phyloP scores from a whole-genome alignment of 2,113 vertebrate genomes.

The Entelurus aequoreus region DNA sequence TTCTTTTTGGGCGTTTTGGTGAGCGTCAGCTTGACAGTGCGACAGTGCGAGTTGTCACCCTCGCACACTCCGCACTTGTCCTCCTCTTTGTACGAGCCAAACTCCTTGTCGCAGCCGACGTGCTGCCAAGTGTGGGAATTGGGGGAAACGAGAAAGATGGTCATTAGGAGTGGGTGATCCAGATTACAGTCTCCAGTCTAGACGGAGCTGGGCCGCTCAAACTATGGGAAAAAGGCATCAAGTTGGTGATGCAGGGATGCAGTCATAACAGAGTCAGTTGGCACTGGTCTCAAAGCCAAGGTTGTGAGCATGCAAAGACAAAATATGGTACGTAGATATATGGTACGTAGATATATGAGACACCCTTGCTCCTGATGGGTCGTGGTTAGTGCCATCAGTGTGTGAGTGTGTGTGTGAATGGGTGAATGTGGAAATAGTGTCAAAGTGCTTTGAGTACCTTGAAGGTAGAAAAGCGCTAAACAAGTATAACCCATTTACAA shows the following conservation, averaged over 20 bases:
- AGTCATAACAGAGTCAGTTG: background rate
- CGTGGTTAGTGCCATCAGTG: too few relatives aligned
- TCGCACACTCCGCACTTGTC: constrained; percentile 97
- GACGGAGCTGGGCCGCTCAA: background rate
- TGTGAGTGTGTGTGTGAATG: too few relatives aligned
- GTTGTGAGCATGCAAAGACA: background rate
- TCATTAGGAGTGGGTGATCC: background rate
- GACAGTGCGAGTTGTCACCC: constrained; percentile 95
- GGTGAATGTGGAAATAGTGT: too few relatives aligned
- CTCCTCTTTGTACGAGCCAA: constrained; percentile 90
- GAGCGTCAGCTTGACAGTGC: constrained; percentile 91
- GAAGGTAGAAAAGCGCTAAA: too few relatives aligned
- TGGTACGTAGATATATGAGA: too few relatives aligned
- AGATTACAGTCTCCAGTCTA: background rate
- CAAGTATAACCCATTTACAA: too few relatives aligned
- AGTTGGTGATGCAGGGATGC: background rate
- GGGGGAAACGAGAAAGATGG: background rate
- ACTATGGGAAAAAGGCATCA: background rate
- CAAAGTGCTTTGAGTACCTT: too few relatives aligned
- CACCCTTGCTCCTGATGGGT: too few relatives aligned
- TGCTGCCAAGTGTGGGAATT: constrained; percentile 66
- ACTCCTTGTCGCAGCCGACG: constrained; percentile 93
- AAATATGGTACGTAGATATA: background rate
- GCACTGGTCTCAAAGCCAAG: too few relatives aligned
- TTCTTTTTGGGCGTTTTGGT: constrained; percentile 87